Evolutionary conservation across 2,888 invertebrate genomes (phyloP), one percentile per base, ranked within the genome.

Genomic region (Odontothrips loti): DNA sequence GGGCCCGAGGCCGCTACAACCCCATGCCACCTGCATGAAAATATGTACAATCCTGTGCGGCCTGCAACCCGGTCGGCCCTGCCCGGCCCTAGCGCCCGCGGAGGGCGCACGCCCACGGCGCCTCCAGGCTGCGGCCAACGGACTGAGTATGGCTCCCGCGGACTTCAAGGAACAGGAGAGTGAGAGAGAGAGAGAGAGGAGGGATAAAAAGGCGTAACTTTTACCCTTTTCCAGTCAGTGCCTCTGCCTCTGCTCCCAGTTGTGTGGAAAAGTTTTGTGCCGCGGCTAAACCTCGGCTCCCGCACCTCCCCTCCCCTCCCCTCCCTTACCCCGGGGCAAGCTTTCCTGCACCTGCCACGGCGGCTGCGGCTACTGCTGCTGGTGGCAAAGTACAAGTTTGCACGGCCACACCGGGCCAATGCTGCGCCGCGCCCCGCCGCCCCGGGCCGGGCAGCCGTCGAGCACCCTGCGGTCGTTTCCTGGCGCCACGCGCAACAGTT

Each of bases 151-250:
- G 23, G 68, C 68, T 27, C 34, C 34, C 68, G 23, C 68, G 27
- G 68, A 75, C 68, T 75, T 75, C 2, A 75, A 75, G 68, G 27
- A 75, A 75, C 68, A 27, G 68, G 17, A 8, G 0, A 15, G 58
- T 0, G 58, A 58, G 58, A 11, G 58, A 15, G 58, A 15, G 58
- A 12, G 10, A 58, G 58, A 58, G 15, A 15, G 12, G 15, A 15
- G 27, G 68, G 68, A 27, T 27, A 75, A 75, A 75, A 75, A n/a
- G n/a, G n/a, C n/a, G 68, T 75, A 27, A 75, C 68, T 75, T 75
- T 75, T 75, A 75, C 68, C 68, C 68, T 75, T 75, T 75, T 75
- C 68, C 68, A 75, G 68, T 75, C 68, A 75, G 68, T 75, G 68
- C 68, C 27, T 75, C 68, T n/a, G n/a, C n/a, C n/a, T n/a, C n/a